Evolutionary conservation across 2,113 vertebrate genomes (phyloP), one percentile per base, ranked within the genome.

Genomic region (Saccopteryx leptura): DNA sequence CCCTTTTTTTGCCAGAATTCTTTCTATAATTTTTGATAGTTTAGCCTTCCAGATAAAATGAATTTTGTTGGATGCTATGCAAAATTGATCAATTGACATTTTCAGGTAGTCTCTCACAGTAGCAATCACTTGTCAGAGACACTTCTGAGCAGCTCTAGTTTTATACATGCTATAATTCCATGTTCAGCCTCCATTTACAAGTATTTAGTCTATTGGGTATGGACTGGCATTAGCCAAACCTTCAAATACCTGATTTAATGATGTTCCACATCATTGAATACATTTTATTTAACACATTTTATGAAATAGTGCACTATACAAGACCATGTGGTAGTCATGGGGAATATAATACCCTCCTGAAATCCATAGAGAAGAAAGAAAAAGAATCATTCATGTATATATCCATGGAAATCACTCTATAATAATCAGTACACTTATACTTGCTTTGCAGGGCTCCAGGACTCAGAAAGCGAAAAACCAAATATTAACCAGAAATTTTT

Each of bases 271-370:
- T 65, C 52, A 76, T 52, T 19, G 9, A 18, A 76, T 54, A 76
- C 28, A 76, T 54, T 76, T 91, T 85, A 80, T 52, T 91, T 72
- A 93, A 88, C 63, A 63, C 18, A 46, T n/a, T 71, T 71, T 58
- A 82, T 14, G 65, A 26, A 58, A 54, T 83, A 66, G 2, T 54
- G 28, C 39, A 23, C 58, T n/a, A 13, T 19, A 21, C 1, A 88
- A 83, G 71, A 26, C 12, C 3, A 65, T 24, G 61, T 52, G 10
- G 13, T 46, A 75, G 56, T 60, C 39, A 81, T 23, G 2, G 12
- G 23, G 23, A n/a, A 56, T 76, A 17, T 3, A 50, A 17, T 82
- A 50, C 2, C 11, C 13, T 60, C 65, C 23, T 75, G 71, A 83
- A 61, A 76, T 24, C 31, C 54, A 46, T 21, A 74, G 39, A 7